Evolutionary conservation across 1,140 invertebrate genomes (phyloP).

Genomic region (Hyles vespertilio): DNA sequence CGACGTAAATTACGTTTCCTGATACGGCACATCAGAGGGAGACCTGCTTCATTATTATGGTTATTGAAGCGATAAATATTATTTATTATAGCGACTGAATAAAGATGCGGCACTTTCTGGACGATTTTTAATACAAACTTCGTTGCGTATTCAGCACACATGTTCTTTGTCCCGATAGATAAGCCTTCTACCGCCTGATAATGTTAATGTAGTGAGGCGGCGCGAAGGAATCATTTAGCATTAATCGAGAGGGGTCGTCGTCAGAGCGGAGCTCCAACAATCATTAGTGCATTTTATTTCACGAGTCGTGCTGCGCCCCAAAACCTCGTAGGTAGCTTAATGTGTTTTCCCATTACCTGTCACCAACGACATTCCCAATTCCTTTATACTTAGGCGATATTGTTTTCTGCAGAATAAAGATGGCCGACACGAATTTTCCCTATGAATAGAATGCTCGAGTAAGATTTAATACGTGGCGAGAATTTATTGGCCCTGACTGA

Average conservation of each 20-base stretch:
- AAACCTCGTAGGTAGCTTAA: constrained; percentile 43
- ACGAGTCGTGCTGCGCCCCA: constrained; percentile 31
- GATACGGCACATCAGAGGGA: constrained; percentile 3
- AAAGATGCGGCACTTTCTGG: neutral
- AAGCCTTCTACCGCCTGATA: constrained; percentile 5
- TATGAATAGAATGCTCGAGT: constrained; percentile 3
- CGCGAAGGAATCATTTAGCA: constrained; percentile 17
- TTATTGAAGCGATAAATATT: constrained; percentile 10
- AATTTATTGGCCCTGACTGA: no score
- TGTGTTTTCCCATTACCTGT: constrained; percentile 61
- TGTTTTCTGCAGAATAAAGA: constrained; percentile 20
- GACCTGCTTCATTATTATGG: constrained; percentile 9
- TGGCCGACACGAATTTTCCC: constrained; percentile 6
- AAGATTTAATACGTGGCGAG: neutral
- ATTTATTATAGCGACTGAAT: constrained; percentile 5
- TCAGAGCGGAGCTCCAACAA: constrained; percentile 22
- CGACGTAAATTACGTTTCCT: constrained; percentile 7
- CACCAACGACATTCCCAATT: constrained; percentile 40
- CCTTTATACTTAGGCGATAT: constrained; percentile 28
- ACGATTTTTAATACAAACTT: neutral
- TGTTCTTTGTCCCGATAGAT: constrained; percentile 2
- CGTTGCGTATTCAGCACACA: constrained; percentile 3
- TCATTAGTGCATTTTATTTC: constrained; percentile 61
- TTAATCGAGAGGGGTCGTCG: constrained; percentile 27
- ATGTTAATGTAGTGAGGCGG: constrained; percentile 9